Evolutionary conservation across 1,140 invertebrate genomes (phyloP).

Genomic region (Drosophila neocordata): DNA sequence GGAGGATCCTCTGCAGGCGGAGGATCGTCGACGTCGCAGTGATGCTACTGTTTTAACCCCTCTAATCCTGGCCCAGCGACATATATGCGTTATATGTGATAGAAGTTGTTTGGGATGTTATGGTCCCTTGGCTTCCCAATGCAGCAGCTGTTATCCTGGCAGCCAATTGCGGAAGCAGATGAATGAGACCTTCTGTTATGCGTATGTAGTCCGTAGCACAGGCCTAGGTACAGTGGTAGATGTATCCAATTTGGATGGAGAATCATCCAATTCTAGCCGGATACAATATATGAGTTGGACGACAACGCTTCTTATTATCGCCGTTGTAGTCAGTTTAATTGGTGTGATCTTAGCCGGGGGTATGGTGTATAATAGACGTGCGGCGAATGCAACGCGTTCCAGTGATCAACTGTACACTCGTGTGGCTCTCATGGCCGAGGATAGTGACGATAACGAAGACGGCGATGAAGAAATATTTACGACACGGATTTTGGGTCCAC

Average conservation of each 20-base stretch:
- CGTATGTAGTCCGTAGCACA: constrained; percentile 72
- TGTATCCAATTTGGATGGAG: constrained; percentile 15
- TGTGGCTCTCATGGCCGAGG: constrained; percentile 55
- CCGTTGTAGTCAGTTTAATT: constrained; percentile 38
- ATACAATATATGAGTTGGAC: constrained; percentile 38
- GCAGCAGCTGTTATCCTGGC: constrained; percentile 64
- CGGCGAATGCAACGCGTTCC: constrained; percentile 11
- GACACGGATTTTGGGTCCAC: constrained; percentile 9
- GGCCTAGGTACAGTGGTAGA: constrained; percentile 57
- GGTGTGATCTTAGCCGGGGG: constrained; percentile 47
- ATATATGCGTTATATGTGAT: constrained; percentile 59
- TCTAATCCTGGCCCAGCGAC: constrained; percentile 30
- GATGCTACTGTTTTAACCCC: constrained; percentile 15
- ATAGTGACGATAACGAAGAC: constrained; percentile 49
- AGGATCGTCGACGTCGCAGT: constrained; percentile 52
- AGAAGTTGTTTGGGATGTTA: constrained; percentile 60
- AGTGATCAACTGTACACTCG: constrained; percentile 49
- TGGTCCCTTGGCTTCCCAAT: constrained; percentile 61
- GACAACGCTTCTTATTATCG: constrained; percentile 43
- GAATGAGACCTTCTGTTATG: constrained; percentile 70
- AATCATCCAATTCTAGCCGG: neutral
- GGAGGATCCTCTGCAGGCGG: constrained; percentile 62
- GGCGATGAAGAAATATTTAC: constrained; percentile 49
- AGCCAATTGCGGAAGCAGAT: constrained; percentile 64
- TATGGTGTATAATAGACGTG: constrained; percentile 38